phyloP scores from a whole-genome alignment of 2,888 invertebrate species.

The Polydrusus tereticollis region DNA sequence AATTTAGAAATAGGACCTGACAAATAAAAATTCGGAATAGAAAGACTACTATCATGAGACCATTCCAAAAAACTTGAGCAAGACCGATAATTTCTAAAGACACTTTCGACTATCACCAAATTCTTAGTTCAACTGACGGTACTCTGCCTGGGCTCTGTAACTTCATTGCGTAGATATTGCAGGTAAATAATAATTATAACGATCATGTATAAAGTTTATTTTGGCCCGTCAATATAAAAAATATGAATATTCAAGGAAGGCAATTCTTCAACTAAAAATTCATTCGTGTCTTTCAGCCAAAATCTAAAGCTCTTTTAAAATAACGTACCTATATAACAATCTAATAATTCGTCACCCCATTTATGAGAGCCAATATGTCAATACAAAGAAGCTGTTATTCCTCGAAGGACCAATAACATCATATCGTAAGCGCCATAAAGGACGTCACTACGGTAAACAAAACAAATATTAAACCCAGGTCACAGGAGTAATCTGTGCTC shows the following conservation, averaged over 20 bases:
- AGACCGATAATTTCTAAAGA: constrained; percentile 39
- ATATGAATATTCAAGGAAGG: too few species aligned
- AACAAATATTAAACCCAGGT: constrained; percentile 17
- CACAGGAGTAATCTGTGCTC: too few species aligned
- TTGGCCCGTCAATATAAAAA: too few species aligned
- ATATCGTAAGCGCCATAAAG: not conserved
- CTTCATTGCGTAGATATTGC: constrained; percentile 75
- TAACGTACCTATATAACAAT: too few species aligned
- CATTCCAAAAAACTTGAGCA: constrained; percentile 56
- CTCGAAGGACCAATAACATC: not conserved
- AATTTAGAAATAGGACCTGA: constrained; percentile 39
- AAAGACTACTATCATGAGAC: constrained; percentile 73
- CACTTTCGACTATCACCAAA: constrained; percentile 52
- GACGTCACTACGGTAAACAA: constrained; percentile 1
- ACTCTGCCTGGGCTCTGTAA: constrained; percentile 76
- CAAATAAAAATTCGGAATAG: constrained; percentile 77
- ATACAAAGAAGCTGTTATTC: constrained; percentile 10
- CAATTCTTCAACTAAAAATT: too few species aligned
- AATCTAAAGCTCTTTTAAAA: too few species aligned
- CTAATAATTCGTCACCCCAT: not conserved
- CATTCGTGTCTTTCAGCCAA: too few species aligned
- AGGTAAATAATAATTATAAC: constrained; percentile 61
- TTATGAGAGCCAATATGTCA: not conserved
- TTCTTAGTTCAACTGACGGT: constrained; percentile 63
- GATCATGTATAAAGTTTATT: too few species aligned